phyloP scores from a whole-genome alignment of 2,113 vertebrate species.

The Procavia capensis region DNA sequence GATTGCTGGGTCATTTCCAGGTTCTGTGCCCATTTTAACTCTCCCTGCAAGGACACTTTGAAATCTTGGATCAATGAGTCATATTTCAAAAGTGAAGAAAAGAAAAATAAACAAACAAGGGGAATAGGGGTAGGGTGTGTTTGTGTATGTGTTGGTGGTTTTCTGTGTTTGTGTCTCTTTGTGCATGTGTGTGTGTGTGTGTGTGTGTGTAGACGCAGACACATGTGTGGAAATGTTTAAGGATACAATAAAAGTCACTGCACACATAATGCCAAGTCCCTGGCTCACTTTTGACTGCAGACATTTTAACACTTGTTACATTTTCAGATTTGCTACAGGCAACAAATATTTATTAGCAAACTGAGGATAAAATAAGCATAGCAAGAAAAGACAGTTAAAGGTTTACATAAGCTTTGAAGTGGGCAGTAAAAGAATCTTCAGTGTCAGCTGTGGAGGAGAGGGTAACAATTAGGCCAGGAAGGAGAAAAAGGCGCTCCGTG shows the following conservation, averaged over 20 bases:
- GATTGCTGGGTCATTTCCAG: constrained; percentile 29
- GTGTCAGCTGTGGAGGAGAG: not conserved
- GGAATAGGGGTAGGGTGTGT: not conserved
- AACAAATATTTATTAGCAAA: constrained; percentile 69
- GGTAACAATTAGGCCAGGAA: not conserved
- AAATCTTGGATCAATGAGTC: not conserved
- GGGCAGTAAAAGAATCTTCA: not conserved
- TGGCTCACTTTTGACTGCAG: not conserved
- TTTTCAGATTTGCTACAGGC: constrained; percentile 29
- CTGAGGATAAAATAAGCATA: constrained; percentile 1
- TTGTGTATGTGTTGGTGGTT: too few species aligned
- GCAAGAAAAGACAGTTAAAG: constrained; percentile 31
- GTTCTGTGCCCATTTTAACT: constrained; percentile 1
- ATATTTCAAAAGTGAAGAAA: not conserved
- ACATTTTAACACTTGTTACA: not conserved
- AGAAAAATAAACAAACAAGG: not conserved
- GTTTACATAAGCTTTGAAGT: constrained; percentile 1
- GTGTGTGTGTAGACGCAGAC: too few species aligned
- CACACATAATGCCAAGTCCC: not conserved
- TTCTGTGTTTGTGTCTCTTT: too few species aligned
- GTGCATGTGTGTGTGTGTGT: too few species aligned
- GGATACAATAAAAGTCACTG: constrained; percentile 16
- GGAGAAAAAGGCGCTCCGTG: not conserved
- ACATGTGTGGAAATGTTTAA: not conserved
- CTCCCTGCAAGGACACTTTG: not conserved